A percentile compares a stretch with the other conserved stretches of the same genome.
Evolutionary conservation across 2,888 invertebrate genomes (phyloP).

Genomic region (Monoplex corrugatus): DNA sequence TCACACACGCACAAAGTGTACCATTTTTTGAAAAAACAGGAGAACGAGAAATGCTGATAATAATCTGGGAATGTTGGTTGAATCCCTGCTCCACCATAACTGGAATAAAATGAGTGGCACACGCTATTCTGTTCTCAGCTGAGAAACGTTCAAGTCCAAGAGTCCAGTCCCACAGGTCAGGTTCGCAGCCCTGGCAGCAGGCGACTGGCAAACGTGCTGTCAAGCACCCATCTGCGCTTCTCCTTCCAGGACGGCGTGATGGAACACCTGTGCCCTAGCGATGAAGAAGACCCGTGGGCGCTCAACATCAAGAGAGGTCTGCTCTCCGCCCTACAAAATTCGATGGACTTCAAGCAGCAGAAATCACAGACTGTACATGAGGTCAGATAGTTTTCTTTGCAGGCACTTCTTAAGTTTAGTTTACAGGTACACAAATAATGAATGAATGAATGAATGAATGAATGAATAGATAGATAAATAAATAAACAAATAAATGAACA

Average conservation of each 20-base stretch:
- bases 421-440: too few species aligned
- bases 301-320: constrained; percentile 95
- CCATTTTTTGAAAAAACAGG: neutral
- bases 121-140: neutral
- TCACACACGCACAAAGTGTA: neutral
- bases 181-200: constrained; percentile 36
- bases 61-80: neutral
- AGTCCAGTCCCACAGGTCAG: neutral
- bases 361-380: constrained; percentile 63
- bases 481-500: too few species aligned
- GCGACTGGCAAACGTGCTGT: constrained; percentile 84
- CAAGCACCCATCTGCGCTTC: constrained; percentile 88
- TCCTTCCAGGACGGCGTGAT: constrained; percentile 90
- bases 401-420: too few species aligned
- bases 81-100: neutral
- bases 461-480: too few species aligned
- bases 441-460: too few species aligned
- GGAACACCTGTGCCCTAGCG: constrained; percentile 89
- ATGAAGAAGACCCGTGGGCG: constrained; percentile 90
- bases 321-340: constrained; percentile 93
- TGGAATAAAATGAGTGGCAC: neutral
- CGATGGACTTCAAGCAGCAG: constrained; percentile 91
- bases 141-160: constrained; percentile 9
- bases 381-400: constrained; percentile 54
- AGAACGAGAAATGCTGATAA: neutral